Conservation (phyloP, 2,888 invertebrate species). For the Diogma glabrata region DNA sequence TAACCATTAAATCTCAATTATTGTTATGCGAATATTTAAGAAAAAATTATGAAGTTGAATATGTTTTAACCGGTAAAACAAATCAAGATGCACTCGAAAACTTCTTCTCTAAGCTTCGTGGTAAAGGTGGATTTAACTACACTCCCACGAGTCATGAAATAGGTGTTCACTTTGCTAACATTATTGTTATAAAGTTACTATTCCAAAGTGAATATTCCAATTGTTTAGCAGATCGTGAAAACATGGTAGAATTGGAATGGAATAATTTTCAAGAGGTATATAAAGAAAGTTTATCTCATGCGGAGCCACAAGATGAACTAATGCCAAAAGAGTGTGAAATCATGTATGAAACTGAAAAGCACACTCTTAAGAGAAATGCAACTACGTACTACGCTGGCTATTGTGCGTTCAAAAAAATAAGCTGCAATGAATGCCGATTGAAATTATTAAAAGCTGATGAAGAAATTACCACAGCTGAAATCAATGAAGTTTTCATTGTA, state of each 20-base stretch:
- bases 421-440: neutral
- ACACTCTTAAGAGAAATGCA: conserved; percentile 3
- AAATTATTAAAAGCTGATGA: neutral
- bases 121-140: conserved; percentile 1
- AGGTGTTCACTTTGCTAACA: neutral
- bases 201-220: neutral
- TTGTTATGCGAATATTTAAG: neutral
- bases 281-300: neutral
- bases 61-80: neutral
- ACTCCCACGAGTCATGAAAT: neutral
- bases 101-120: neutral
- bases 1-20: neutral
- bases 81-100: conserved; percentile 3
- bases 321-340: no score
- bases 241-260: neutral
- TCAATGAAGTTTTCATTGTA: neutral
- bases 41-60: neutral
- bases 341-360: no score
- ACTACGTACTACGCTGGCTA: neutral
- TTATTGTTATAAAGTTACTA: neutral
- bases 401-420: neutral
- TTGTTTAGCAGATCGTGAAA: neutral
- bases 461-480: neutral
- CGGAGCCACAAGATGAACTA: no score
- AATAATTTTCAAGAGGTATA: neutral